phyloP scores from a whole-genome alignment of 2,888 invertebrate species.

The Drosophila falleni region DNA sequence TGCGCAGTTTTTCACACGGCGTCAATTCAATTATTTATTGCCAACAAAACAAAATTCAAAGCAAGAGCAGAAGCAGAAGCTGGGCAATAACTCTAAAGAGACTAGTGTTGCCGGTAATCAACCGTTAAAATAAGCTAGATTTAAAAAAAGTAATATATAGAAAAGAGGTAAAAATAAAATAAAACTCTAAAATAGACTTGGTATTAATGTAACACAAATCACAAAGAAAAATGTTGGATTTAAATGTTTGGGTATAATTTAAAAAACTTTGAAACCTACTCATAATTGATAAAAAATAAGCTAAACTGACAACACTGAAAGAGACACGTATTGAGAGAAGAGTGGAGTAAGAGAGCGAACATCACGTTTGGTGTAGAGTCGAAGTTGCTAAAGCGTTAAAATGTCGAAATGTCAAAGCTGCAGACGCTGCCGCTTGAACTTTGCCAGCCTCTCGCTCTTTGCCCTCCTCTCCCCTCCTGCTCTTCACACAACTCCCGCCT shows the following conservation, averaged over 20 bases:
- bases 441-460: constrained; percentile 13
- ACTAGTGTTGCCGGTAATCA: too few species aligned
- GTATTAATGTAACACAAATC: too few species aligned
- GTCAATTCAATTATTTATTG: constrained; percentile 73
- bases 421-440: constrained; percentile 45
- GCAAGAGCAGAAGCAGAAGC: constrained; percentile 15
- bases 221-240: too few species aligned
- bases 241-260: too few species aligned
- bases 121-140: too few species aligned
- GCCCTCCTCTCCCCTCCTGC: background rate
- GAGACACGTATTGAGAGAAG: background rate
- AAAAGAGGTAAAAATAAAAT: too few species aligned
- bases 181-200: too few species aligned
- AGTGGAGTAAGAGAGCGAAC: constrained; percentile 11
- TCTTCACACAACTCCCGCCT: background rate
- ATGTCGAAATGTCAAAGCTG: constrained; percentile 66
- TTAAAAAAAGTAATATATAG: too few species aligned
- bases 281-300: too few species aligned
- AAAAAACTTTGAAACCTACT: too few species aligned
- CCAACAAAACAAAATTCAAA: constrained; percentile 34
- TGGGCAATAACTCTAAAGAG: too few species aligned
- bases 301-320: too few species aligned
- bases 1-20: constrained; percentile 57
- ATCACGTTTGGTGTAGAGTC: constrained; percentile 63
- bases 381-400: constrained; percentile 54